These are phyloP conservation scores for Plotosus lineatus DNA, from an alignment of 2,113 vertebrate genomes.

Conservation along the genomic window DNA sequence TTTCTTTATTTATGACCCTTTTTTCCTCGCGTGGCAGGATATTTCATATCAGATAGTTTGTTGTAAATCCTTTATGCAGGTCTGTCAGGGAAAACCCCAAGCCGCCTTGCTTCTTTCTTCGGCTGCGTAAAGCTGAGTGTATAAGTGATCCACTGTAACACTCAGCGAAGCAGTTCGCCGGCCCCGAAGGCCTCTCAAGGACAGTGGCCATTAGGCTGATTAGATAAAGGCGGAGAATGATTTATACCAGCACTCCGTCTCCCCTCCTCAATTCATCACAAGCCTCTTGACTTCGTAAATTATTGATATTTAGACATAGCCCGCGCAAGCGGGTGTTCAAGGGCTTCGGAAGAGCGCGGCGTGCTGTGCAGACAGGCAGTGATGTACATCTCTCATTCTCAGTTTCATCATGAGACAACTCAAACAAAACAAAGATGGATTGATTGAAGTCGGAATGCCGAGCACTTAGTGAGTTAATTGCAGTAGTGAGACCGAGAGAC, in stretches of 20 bases:
- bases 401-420: constrained; percentile 41
- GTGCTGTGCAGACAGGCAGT: constrained; percentile 15
- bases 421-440: constrained; percentile 37
- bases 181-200: constrained; percentile 48
- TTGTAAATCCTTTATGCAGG: constrained; percentile 13
- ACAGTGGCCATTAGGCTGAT: constrained; percentile 56
- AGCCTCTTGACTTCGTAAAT: constrained; percentile 55
- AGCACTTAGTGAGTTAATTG: constrained; percentile 48
- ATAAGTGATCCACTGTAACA: neutral
- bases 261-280: constrained; percentile 47
- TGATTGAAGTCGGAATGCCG: constrained; percentile 23
- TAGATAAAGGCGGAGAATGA: constrained; percentile 57
- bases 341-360: constrained; percentile 10
- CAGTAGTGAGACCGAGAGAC: constrained; percentile 28
- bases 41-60: neutral
- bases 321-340: constrained; percentile 18
- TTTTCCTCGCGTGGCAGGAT: neutral
- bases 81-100: neutral
- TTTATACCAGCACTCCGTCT: constrained; percentile 53
- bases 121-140: neutral
- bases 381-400: constrained; percentile 18
- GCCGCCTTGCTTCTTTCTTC: neutral
- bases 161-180: neutral
- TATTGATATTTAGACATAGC: constrained; percentile 55
- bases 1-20: neutral